phyloP scores from a whole-genome alignment of 2,888 invertebrate genomes.

The Ennomos quercinarius region DNA sequence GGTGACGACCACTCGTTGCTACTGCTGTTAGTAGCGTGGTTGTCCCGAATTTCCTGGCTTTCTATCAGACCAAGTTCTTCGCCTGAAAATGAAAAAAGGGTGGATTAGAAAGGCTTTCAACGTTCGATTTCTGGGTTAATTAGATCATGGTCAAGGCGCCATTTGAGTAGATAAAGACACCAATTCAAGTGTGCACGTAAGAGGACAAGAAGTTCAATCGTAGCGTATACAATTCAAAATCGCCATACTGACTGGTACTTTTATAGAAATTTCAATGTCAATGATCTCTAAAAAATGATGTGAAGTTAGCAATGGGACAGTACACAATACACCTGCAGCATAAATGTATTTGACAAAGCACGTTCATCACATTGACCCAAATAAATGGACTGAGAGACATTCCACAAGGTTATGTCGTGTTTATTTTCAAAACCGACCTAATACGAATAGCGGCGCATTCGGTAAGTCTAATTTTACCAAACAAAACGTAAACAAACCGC shows the following conservation, averaged over 20 bases:
- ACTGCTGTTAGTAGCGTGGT: conserved; percentile 73
- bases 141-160: too few species aligned
- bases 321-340: conserved; percentile 27
- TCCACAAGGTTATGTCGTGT: conserved; percentile 78
- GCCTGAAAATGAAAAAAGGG: conserved; percentile 60
- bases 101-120: neutral
- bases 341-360: conserved; percentile 64
- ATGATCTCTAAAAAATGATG: conserved; percentile 16
- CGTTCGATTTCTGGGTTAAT: too few species aligned
- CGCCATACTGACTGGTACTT: conserved; percentile 19
- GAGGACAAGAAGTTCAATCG: neutral
- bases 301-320: conserved; percentile 15
- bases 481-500: conserved; percentile 82
- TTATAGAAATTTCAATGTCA: conserved; percentile 34
- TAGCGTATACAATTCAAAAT: neutral
- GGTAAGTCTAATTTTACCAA: conserved; percentile 78
- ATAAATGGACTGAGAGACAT: conserved; percentile 73
- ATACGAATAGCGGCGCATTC: conserved; percentile 76
- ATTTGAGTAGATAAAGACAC: too few species aligned
- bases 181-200: too few species aligned
- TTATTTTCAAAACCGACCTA: conserved; percentile 82
- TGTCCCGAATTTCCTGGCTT: conserved; percentile 75
- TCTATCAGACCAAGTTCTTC: conserved; percentile 79
- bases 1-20: conserved; percentile 77
- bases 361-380: conserved; percentile 82